A percentile compares a stretch with the other conserved stretches of the same genome.
Evolutionary conservation across 2,113 vertebrate species (phyloP).

Genomic region (Ailurus styani): DNA sequence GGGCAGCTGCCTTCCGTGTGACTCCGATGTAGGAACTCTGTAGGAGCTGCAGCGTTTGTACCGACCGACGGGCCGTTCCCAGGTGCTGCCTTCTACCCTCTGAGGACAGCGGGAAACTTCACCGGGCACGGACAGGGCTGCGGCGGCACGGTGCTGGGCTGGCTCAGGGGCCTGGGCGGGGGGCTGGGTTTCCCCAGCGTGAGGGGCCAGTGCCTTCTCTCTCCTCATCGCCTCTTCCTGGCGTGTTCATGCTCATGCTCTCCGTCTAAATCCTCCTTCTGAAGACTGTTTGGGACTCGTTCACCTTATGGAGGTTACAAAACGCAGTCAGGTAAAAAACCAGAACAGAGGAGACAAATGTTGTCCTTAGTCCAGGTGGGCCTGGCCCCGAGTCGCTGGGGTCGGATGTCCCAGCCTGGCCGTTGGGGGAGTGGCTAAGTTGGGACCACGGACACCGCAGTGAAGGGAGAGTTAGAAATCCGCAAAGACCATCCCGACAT

Average conservation of each 20-base stretch:
- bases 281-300: rapidly evolving
- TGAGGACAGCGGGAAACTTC: too few species aligned
- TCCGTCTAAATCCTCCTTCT: not conserved
- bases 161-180: too few species aligned
- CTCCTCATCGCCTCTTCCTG: not conserved
- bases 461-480: not conserved
- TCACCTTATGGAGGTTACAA: not conserved
- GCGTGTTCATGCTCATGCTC: not conserved
- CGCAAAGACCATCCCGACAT: not conserved
- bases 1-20: not conserved
- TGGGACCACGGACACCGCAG: not conserved
- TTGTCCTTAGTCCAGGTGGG: not conserved
- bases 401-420: not conserved
- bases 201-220: not conserved
- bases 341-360: not conserved
- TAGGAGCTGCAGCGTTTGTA: too few species aligned
- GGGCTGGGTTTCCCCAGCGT: not conserved
- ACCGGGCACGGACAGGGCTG: too few species aligned
- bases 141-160: rapidly evolving
- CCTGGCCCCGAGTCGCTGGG: not conserved
- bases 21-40: rapidly evolving
- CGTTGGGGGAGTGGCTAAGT: not conserved
- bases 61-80: not conserved
- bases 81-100: rapidly evolving
- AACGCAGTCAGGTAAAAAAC: not conserved